Conservation (phyloP, 2,113 vertebrate genomes). For the Leucosticte australis region DNA sequence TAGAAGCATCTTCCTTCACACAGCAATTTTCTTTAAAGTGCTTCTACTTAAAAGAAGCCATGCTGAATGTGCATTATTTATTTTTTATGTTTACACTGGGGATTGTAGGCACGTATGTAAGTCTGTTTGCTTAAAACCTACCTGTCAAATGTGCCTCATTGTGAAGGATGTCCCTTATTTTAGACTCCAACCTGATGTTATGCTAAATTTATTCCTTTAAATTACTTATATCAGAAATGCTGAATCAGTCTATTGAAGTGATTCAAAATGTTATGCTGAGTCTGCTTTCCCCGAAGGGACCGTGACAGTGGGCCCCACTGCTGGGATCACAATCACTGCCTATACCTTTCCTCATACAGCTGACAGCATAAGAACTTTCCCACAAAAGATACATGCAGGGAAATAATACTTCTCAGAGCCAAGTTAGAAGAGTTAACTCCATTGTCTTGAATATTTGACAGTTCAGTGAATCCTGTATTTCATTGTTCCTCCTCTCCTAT, state of each 20-base stretch:
- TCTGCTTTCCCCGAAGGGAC: neutral
- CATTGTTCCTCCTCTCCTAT: neutral
- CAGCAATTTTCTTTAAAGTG: neutral
- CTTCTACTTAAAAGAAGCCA: neutral
- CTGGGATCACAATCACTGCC: neutral
- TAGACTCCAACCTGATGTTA: neutral
- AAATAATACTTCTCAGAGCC: neutral
- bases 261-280: neutral
- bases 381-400: neutral
- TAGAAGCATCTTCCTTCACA: neutral
- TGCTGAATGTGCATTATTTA: neutral
- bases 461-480: neutral
- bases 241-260: neutral
- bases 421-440: neutral
- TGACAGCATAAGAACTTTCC: neutral
- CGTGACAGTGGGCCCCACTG: neutral
- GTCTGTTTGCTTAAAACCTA: neutral
- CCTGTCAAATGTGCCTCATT: neutral
- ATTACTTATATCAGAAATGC: constrained; percentile 8
- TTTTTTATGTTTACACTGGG: neutral
- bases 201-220: constrained; percentile 22
- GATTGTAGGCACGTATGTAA: neutral
- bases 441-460: neutral
- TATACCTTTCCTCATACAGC: neutral
- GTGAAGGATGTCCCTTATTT: constrained; percentile 24